Conservation (phyloP, 92 coral and sea anemone species). For the Porites evermanni region DNA sequence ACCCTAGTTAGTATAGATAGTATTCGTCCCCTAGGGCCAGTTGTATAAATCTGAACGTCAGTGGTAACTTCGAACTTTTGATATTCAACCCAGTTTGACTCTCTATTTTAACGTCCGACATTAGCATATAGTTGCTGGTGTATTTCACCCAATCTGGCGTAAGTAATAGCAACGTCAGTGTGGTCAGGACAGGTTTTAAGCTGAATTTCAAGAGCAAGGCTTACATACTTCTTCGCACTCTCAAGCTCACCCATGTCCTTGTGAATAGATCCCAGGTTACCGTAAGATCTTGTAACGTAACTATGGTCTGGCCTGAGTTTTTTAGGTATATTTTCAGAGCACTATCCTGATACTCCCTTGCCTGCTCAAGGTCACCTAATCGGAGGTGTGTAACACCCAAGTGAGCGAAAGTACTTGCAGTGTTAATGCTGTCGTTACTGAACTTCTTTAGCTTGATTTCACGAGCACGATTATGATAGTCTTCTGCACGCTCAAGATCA, state of each 20-base stretch:
- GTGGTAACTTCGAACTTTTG: too few relatives aligned
- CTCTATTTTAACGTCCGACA: too few relatives aligned
- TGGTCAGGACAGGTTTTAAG: too few relatives aligned
- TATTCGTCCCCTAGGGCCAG: too few relatives aligned
- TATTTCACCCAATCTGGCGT: not conserved
- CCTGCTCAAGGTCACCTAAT: conserved; percentile 21
- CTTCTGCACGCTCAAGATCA: conserved; percentile 18
- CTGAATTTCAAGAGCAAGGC: conserved; percentile 8
- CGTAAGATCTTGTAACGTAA: not conserved
- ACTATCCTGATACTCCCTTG: conserved; percentile 1
- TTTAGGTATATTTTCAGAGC: too few relatives aligned
- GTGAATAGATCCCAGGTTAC: not conserved
- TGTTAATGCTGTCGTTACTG: not conserved
- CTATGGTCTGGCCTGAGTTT: not conserved
- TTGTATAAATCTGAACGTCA: too few relatives aligned
- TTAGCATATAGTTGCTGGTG: too few relatives aligned
- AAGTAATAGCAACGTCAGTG: too few relatives aligned
- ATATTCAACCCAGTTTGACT: too few relatives aligned
- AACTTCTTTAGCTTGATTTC: not conserved
- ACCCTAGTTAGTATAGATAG: too few relatives aligned
- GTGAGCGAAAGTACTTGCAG: not conserved
- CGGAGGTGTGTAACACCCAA: not conserved
- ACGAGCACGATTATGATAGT: conserved; percentile 21
- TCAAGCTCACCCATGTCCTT: not conserved
- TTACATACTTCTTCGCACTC: conserved; percentile 9